phyloP scores from a whole-genome alignment of 2,113 vertebrate species.

The Casuarius casuarius region DNA sequence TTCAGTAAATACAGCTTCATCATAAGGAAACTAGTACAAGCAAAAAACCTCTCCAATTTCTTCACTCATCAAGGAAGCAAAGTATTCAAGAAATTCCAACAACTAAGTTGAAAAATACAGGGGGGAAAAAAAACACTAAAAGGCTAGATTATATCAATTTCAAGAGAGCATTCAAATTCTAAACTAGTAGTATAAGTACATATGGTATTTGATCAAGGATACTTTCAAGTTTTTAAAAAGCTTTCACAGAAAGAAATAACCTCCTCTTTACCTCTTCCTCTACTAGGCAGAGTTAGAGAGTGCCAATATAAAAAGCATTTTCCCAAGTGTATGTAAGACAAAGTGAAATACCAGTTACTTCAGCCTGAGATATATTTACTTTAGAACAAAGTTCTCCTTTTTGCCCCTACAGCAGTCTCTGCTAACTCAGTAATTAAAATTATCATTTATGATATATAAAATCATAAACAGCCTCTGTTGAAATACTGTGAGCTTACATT shows the following conservation, averaged over 20 bases:
- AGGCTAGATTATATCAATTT: not conserved
- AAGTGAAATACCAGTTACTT: not conserved
- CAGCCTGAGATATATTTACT: not conserved
- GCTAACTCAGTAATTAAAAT: not conserved
- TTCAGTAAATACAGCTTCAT: not conserved
- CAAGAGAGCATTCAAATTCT: not conserved
- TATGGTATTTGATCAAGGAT: not conserved
- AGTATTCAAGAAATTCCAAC: rapidly evolving
- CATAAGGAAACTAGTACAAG: not conserved
- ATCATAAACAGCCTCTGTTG: not conserved
- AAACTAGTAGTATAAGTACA: not conserved
- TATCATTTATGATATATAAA: not conserved
- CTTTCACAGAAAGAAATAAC: not conserved
- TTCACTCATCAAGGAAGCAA: not conserved
- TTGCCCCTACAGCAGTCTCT: not conserved
- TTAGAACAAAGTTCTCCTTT: not conserved
- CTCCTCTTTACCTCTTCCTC: not conserved
- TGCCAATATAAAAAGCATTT: not conserved
- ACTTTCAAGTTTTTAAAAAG: not conserved
- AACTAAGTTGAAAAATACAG: not conserved
- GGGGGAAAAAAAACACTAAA: not conserved
- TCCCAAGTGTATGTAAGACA: not conserved
- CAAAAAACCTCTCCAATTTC: rapidly evolving
- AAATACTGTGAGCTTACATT: not conserved
- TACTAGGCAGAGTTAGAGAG: not conserved